These are phyloP conservation scores for Microhierax caerulescens DNA, from an alignment of 2,797 vertebrate species.

Conservation along the genomic window DNA sequence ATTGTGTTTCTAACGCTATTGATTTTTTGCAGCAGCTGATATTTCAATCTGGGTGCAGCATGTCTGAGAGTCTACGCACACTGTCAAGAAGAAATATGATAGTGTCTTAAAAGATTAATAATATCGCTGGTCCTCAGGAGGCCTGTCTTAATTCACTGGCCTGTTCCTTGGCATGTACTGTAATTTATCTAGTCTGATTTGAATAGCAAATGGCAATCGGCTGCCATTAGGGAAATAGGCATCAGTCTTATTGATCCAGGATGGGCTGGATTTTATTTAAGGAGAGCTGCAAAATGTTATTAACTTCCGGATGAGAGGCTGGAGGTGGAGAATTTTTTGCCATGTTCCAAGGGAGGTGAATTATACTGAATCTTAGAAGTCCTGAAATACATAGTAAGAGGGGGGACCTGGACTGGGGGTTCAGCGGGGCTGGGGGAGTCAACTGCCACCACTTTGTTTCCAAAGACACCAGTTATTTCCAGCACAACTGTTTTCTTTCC, in stretches of 20 bases:
- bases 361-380: slow-evolving; percentile 60
- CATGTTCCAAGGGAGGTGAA: neutral
- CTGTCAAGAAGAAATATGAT: slow-evolving; percentile 89
- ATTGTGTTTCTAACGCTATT: slow-evolving; percentile 84
- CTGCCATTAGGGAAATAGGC: slow-evolving; percentile 88
- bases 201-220: slow-evolving; percentile 88
- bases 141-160: slow-evolving; percentile 88
- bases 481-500: neutral
- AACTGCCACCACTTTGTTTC: slow-evolving; percentile 6
- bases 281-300: slow-evolving; percentile 81
- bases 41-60: slow-evolving; percentile 86
- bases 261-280: slow-evolving; percentile 85
- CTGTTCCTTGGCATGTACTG: slow-evolving; percentile 87
- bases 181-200: slow-evolving; percentile 89
- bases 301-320: slow-evolving; percentile 77
- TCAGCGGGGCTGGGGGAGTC: neutral
- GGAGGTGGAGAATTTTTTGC: slow-evolving; percentile 66
- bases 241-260: slow-evolving; percentile 86
- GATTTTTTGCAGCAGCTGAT: slow-evolving; percentile 86
- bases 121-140: slow-evolving; percentile 85
- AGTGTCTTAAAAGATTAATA: slow-evolving; percentile 90
- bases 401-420: neutral
- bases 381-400: neutral
- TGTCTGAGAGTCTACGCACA: slow-evolving; percentile 83
- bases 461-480: slow-evolving; percentile 15